Conservation (phyloP, 64 coral and sea anemone species). For the Montipora sp. region DNA sequence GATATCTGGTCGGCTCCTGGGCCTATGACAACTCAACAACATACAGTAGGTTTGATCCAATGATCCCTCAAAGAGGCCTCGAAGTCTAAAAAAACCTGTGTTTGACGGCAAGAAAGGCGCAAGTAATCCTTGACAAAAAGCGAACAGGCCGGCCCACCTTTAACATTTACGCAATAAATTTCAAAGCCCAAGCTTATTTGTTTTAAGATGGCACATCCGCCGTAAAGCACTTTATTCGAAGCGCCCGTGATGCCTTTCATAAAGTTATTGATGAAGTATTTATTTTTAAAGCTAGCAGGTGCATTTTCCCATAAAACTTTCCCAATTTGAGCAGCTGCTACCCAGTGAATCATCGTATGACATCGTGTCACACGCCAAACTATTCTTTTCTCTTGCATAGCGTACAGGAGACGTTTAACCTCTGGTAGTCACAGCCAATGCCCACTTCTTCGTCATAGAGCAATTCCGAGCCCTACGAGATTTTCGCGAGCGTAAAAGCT, state of each 20-base stretch:
- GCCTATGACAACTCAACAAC: constrained; percentile 79
- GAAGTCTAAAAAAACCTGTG: constrained; percentile 9
- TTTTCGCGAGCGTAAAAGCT: constrained; percentile 29
- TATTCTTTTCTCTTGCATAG: constrained; percentile 28
- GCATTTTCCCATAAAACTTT: constrained; percentile 90
- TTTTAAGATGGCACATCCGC: constrained; percentile 95
- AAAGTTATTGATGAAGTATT: constrained; percentile 99
- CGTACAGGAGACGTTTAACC: constrained; percentile 24
- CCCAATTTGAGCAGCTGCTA: constrained; percentile 78
- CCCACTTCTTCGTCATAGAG: background rate
- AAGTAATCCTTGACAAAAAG: constrained; percentile 17
- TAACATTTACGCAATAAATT: constrained; percentile 87
- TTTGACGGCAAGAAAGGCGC: constrained; percentile 24
- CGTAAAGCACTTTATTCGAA: constrained; percentile 92
- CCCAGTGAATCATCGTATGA: constrained; percentile 64
- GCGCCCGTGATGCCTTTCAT: constrained; percentile 97
- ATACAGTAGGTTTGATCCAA: constrained; percentile 42
- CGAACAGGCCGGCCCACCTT: constrained; percentile 34
- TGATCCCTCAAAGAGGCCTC: background rate
- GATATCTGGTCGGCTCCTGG: constrained; percentile 89
- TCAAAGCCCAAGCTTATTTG: constrained; percentile 81
- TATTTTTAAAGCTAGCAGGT: constrained; percentile 95
- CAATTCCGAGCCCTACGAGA: background rate
- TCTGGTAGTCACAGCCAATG: background rate
- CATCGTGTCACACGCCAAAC: constrained; percentile 19